Conservation (phyloP, 2,797 vertebrate species). For the Streptopelia turtur region DNA sequence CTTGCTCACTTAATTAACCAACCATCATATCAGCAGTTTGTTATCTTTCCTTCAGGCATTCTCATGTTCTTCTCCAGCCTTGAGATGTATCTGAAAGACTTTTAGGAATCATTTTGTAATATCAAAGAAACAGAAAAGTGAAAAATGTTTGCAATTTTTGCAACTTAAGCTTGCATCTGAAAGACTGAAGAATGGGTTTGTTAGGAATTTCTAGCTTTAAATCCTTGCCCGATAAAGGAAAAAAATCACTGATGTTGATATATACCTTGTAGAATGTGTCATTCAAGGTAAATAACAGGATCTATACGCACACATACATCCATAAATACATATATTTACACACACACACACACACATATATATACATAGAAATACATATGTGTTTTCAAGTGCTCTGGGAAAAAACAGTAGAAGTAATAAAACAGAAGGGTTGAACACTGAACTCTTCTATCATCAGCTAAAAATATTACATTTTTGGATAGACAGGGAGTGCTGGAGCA, state of each 20-base stretch:
- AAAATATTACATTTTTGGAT: background rate
- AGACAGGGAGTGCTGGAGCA: rapidly evolving
- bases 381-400: background rate
- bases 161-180: background rate
- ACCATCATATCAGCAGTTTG: background rate
- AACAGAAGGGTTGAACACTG: background rate
- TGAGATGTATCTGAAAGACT: background rate
- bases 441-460: background rate
- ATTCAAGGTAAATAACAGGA: background rate
- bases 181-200: background rate
- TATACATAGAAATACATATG: rapidly evolving
- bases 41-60: background rate
- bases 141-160: background rate
- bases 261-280: background rate
- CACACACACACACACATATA: rapidly evolving
- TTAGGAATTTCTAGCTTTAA: background rate
- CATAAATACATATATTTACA: background rate
- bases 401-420: background rate
- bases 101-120: background rate
- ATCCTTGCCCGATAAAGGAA: background rate
- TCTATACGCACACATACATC: background rate
- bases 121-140: background rate
- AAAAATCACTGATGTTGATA: background rate
- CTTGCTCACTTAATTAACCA: background rate
- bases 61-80: background rate